Evolutionary conservation across 2,797 vertebrate genomes (phyloP), one percentile per base, ranked within the genome.

Genomic region (Ptychobarbus kaznakovi): DNA sequence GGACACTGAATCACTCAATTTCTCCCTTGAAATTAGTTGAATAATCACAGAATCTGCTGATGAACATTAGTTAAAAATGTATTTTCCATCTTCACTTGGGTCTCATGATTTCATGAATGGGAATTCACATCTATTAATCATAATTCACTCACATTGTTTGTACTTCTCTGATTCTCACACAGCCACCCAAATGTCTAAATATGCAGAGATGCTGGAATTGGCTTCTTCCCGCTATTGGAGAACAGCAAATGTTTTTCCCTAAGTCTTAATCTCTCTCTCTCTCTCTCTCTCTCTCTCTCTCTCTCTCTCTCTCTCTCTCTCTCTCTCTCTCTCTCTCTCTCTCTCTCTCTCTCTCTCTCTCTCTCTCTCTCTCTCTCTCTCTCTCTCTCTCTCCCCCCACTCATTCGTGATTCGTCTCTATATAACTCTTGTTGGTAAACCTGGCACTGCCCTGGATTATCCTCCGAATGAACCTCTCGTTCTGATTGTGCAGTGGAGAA

Each of bases 391-490:
- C 6, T 82, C 35, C 49, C 44, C 63, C 28, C 16, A 32, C 38
- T 77, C 28, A 78, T 40, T 66, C 0, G 2, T 77, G n/a, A 78
- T 40, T 66, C 0, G 2, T 88, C 83, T 81, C 68, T 65, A 4
- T 70, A 13, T 80, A 44, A 65, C 72, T 85, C 89, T 84, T 88
- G 51, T 46, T 83, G 86, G 87, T 92, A 28, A 92, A 90, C 90
- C 89, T 90, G 87, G 86, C 92, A 89, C 87, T 16, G 83, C 87
- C 91, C 90, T 89, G 90, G 92, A 93, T 95, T 94, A 95, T 92
- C 89, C 83, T 90, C 89, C 3, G 94, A 95, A 95, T 95, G 94
- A 94, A 70, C 68, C 92, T 90, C 91, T 93, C 89, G 90, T 93
- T 94, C 93, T 92, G 87, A 91, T 90, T 92, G 88, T 90, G 85